phyloP scores from a whole-genome alignment of 1,140 invertebrate genomes.

The Musca domestica region DNA sequence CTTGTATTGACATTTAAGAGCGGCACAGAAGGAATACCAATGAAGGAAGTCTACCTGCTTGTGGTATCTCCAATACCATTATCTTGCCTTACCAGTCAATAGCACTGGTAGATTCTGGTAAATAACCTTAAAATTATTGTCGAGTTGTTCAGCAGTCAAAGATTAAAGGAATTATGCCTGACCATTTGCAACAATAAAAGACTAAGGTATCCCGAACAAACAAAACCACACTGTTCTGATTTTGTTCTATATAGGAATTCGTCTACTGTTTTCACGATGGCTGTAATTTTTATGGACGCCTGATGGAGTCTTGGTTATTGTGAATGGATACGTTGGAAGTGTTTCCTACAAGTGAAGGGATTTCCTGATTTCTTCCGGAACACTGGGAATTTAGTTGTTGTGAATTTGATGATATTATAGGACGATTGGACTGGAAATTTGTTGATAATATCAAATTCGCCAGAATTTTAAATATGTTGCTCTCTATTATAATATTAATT shows the following conservation, averaged over 20 bases:
- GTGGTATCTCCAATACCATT: constrained; percentile 7
- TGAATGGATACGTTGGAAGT: background rate
- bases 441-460: background rate
- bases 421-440: background rate
- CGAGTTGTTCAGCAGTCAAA: background rate
- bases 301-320: too few species aligned
- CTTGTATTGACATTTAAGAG: too few species aligned
- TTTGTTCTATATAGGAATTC: background rate
- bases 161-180: too few species aligned
- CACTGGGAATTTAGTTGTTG: background rate
- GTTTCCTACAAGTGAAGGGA: background rate
- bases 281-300: background rate
- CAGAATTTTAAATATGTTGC: background rate
- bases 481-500: background rate
- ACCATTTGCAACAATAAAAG: too few species aligned
- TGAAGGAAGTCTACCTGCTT: too few species aligned
- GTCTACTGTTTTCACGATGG: background rate
- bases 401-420: too few species aligned
- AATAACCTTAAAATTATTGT: background rate
- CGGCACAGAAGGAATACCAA: too few species aligned
- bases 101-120: background rate
- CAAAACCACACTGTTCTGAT: too few species aligned
- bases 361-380: background rate
- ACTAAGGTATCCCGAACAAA: too few species aligned
- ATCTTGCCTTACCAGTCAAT: background rate